Evolutionary conservation across 2,113 vertebrate species (phyloP).

Genomic region (Sceloporus undulatus): DNA sequence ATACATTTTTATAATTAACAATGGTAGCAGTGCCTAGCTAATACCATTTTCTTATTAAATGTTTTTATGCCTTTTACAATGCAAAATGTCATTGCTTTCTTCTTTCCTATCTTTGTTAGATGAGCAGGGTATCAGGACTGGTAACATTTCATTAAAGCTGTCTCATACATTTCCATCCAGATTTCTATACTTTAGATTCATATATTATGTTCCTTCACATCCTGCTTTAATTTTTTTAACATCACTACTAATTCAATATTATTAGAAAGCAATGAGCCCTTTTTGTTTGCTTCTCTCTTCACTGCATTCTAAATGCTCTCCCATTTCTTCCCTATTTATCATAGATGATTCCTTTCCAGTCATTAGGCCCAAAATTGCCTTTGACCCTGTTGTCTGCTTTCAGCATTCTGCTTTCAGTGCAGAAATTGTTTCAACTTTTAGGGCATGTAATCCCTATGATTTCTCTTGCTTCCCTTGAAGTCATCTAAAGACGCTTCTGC

Average conservation of each 20-base stretch:
- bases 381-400: slow-evolving; percentile 31
- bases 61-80: too few species aligned
- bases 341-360: slow-evolving; percentile 21
- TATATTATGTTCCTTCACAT: neutral
- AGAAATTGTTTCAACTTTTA: slow-evolving; percentile 40
- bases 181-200: slow-evolving; percentile 16
- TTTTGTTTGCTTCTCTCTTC: slow-evolving; percentile 15
- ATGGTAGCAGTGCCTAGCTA: too few species aligned
- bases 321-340: slow-evolving; percentile 35
- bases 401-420: neutral
- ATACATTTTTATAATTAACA: too few species aligned
- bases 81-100: too few species aligned
- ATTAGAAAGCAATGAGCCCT: slow-evolving; percentile 7
- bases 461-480: slow-evolving; percentile 14
- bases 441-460: slow-evolving; percentile 10
- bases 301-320: slow-evolving; percentile 40
- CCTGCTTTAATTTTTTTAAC: slow-evolving; percentile 30
- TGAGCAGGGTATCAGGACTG: neutral
- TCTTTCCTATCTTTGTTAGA: too few species aligned
- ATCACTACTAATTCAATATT: neutral
- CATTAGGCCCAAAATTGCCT: slow-evolving; percentile 22
- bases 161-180: neutral
- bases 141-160: neutral
- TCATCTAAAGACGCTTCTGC: accelerated
- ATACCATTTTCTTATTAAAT: too few species aligned